A percentile compares a stretch with the other conserved stretches of the same genome.
These are phyloP conservation scores for Cephonodes hylas DNA, from an alignment of 2,888 invertebrate species.

Conservation along the genomic window DNA sequence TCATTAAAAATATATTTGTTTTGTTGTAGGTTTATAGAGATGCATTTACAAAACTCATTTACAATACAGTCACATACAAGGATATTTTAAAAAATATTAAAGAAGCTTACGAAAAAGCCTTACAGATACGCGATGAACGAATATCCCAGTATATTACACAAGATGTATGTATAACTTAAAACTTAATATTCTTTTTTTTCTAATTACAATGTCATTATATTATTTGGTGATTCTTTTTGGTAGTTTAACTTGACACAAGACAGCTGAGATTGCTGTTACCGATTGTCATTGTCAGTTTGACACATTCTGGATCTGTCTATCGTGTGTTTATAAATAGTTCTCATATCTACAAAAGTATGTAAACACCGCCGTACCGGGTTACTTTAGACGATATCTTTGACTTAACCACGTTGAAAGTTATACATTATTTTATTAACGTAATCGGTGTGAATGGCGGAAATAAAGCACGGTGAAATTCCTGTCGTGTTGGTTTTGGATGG, in stretches of 20 bases:
- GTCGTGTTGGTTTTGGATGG: slow-evolving; percentile 81
- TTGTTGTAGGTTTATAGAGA: slow-evolving; percentile 62
- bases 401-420: not conserved
- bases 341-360: not conserved
- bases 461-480: slow-evolving; percentile 21
- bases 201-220: too few species aligned
- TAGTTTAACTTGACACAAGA: too few species aligned
- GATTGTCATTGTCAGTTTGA: not conserved
- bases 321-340: not conserved
- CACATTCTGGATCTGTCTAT: too few species aligned
- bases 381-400: not conserved
- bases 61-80: slow-evolving; percentile 57
- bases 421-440: not conserved
- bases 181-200: not conserved
- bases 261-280: too few species aligned
- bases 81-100: slow-evolving; percentile 58
- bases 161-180: slow-evolving; percentile 61
- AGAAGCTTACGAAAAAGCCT: slow-evolving; percentile 62
- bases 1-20: not conserved
- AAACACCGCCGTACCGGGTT: not conserved
- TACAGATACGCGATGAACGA: slow-evolving; percentile 60
- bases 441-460: slow-evolving; percentile 16
- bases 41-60: slow-evolving; percentile 57
- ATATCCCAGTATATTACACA: slow-evolving; percentile 61
- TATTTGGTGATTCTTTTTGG: too few species aligned